Evolutionary conservation across 1,140 invertebrate species (phyloP).

Genomic region (Paralvinella palmiformis): DNA sequence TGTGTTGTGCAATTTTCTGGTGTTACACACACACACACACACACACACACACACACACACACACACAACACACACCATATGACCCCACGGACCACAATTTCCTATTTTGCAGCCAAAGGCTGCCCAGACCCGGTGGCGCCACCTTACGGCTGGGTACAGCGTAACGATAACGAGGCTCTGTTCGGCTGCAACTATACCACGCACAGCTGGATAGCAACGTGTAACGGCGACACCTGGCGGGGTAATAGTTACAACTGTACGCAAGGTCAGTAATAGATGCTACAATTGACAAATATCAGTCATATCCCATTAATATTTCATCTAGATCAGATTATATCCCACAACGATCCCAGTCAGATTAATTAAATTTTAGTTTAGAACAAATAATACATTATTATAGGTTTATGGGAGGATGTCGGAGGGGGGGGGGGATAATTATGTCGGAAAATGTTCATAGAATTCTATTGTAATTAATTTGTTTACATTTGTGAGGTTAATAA

Average conservation of each 20-base stretch:
- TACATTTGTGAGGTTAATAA: no score
- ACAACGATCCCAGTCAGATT: background rate
- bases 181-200: slow-evolving; percentile 4
- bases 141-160: background rate
- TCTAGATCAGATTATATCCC: background rate
- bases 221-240: background rate
- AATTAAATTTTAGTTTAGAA: background rate
- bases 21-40: background rate
- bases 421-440: no score
- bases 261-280: background rate
- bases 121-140: slow-evolving; percentile 3
- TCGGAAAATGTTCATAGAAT: no score
- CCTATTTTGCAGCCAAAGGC: background rate
- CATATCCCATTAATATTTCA: background rate
- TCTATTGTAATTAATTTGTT: no score
- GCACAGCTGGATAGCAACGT: slow-evolving; percentile 2
- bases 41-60: background rate
- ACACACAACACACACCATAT: background rate
- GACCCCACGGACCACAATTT: background rate
- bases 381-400: background rate
- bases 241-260: slow-evolving; percentile 9
- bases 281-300: background rate
- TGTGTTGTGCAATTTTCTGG: background rate
- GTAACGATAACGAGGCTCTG: background rate
- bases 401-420: no score